Evolutionary conservation across 1,140 invertebrate genomes (phyloP).

Genomic region (Forficula auricularia): DNA sequence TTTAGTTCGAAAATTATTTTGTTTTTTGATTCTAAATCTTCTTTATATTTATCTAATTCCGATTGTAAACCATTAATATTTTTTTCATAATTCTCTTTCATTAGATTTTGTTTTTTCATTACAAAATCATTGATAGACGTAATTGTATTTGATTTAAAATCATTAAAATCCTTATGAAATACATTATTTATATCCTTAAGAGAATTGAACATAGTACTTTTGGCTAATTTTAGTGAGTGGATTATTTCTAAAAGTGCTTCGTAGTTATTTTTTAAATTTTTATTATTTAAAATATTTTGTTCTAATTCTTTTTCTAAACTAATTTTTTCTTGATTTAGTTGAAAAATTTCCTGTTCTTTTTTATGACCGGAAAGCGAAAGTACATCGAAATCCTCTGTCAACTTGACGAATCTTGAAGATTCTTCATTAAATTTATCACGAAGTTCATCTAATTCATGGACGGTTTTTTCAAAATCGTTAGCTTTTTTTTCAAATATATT

Average conservation of each 20-base stretch:
- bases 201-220: not conserved
- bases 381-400: not conserved
- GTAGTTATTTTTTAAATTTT: not conserved
- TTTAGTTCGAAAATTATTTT: no score
- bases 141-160: no score
- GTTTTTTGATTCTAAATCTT: no score
- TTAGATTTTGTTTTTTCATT: no score
- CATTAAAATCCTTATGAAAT: no score
- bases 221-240: not conserved
- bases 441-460: not conserved
- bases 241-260: not conserved
- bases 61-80: no score
- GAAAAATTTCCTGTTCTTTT: no score
- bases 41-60: no score
- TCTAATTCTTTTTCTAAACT: not conserved
- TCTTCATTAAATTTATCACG: not conserved
- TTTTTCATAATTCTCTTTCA: no score
- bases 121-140: no score
- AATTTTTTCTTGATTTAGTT: no score
- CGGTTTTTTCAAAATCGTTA: slow-evolving; percentile 1
- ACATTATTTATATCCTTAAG: not conserved
- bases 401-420: not conserved
- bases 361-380: no score
- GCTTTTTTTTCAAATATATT: slow-evolving; percentile 6
- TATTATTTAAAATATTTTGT: not conserved